These are phyloP conservation scores for Rynchops niger DNA, from an alignment of 2,113 vertebrate genomes.

Conservation along the genomic window DNA sequence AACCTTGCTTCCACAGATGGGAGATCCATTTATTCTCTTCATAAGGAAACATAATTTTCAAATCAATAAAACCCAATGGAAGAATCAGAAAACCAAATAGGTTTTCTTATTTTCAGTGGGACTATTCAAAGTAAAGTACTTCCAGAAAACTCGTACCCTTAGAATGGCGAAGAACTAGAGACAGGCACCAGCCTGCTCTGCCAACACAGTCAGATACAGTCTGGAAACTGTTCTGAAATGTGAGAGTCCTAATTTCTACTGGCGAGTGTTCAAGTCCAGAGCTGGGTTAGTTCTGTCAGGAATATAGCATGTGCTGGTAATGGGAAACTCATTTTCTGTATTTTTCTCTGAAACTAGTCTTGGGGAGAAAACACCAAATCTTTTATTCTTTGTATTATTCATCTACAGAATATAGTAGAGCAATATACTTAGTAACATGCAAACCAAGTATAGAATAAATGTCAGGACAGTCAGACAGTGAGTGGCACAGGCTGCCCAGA, in stretches of 20 bases:
- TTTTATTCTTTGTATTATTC: not conserved
- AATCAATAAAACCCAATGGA: not conserved
- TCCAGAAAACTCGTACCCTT: not conserved
- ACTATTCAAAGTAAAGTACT: not conserved
- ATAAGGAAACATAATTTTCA: not conserved
- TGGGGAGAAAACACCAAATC: not conserved
- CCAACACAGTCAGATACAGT: not conserved
- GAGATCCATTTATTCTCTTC: not conserved
- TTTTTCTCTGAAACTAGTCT: not conserved
- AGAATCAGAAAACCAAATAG: not conserved
- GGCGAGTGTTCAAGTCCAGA: not conserved
- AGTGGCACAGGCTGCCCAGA: not conserved
- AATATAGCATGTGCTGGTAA: not conserved
- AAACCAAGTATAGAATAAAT: not conserved
- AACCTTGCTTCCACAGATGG: not conserved
- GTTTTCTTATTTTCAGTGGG: not conserved
- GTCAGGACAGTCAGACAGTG: not conserved
- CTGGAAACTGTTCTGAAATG: not conserved
- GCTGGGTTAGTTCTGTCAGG: not conserved
- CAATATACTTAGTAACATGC: not conserved
- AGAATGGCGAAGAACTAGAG: not conserved
- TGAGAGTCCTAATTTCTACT: not conserved
- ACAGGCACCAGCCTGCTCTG: not conserved
- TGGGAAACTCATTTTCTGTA: not conserved
- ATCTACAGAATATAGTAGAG: not conserved